Evolutionary conservation across 2,113 vertebrate species (phyloP).

Genomic region (Hiodon alosoides): DNA sequence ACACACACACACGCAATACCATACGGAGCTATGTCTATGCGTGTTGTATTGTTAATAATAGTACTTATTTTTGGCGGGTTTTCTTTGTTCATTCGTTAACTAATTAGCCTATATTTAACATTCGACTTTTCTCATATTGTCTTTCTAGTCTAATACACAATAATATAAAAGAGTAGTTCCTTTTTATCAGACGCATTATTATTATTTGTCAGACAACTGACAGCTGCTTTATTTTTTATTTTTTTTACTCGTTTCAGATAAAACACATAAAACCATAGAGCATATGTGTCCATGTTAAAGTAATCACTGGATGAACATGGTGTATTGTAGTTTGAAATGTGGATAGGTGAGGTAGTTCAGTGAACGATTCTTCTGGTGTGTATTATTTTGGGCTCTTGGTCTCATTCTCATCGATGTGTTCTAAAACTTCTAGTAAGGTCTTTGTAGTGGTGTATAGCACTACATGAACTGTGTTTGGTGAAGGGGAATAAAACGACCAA

Average conservation of each 20-base stretch:
- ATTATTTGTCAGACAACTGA: not conserved
- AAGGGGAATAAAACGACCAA: not conserved
- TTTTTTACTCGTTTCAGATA: too few relatives aligned
- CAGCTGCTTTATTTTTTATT: not conserved
- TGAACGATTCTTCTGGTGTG: conserved; percentile 45
- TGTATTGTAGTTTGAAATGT: not conserved
- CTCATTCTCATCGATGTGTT: conserved; percentile 38
- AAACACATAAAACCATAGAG: too few relatives aligned
- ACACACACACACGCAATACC: too few relatives aligned
- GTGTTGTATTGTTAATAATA: too few relatives aligned
- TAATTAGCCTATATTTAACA: too few relatives aligned
- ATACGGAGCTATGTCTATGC: too few relatives aligned
- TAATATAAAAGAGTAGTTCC: too few relatives aligned
- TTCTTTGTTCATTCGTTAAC: too few relatives aligned
- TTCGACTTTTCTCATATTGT: too few relatives aligned
- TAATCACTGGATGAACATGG: not conserved
- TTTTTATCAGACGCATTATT: not conserved
- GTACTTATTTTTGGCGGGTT: too few relatives aligned
- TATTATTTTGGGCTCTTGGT: conserved; percentile 23
- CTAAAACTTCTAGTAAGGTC: conserved; percentile 35
- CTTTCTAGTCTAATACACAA: too few relatives aligned
- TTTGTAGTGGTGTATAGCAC: conserved; percentile 33
- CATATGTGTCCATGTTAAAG: not conserved
- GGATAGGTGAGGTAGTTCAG: not conserved
- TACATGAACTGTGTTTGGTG: conserved; percentile 21